Conservation (phyloP, 2,888 invertebrate species). For the Tenthredo amoena region DNA sequence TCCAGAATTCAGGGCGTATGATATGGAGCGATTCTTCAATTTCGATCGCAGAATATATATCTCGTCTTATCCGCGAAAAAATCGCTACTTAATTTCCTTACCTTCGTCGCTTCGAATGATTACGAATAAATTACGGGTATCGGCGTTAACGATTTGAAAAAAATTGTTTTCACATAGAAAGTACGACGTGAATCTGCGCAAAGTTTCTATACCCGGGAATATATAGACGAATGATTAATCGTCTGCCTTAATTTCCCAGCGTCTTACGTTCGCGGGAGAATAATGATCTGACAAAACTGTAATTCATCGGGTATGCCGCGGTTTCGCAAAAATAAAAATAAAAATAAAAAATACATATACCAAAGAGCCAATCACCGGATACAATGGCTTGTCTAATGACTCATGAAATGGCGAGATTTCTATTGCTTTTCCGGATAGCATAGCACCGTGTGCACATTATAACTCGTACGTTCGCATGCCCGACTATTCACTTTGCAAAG, state of each 20-base stretch:
- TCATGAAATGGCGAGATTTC: slow-evolving; percentile 19
- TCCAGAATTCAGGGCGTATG: neutral
- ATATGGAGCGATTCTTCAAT: neutral
- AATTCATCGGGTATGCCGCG: neutral
- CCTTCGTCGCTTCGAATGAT: neutral
- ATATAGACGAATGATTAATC: slow-evolving; percentile 25
- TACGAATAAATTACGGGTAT: neutral
- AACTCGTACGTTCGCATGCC: neutral
- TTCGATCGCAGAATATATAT: neutral
- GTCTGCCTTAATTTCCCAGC: slow-evolving; percentile 20
- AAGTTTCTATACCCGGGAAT: neutral
- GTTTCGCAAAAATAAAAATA: neutral
- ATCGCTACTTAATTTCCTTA: neutral
- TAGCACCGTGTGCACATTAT: neutral
- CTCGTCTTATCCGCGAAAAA: neutral
- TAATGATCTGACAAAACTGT: slow-evolving; percentile 45
- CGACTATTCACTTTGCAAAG: neutral
- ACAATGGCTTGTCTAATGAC: slow-evolving; percentile 45
- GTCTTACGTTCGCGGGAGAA: slow-evolving; percentile 26
- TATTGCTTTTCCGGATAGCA: neutral
- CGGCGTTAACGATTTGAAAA: neutral
- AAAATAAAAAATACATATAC: neutral
- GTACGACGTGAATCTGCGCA: neutral
- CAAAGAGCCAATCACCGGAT: slow-evolving; percentile 27
- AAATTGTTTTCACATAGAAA: neutral